These are phyloP conservation scores for Icerya purchasi DNA, from an alignment of 2,888 invertebrate genomes.

Conservation along the genomic window DNA sequence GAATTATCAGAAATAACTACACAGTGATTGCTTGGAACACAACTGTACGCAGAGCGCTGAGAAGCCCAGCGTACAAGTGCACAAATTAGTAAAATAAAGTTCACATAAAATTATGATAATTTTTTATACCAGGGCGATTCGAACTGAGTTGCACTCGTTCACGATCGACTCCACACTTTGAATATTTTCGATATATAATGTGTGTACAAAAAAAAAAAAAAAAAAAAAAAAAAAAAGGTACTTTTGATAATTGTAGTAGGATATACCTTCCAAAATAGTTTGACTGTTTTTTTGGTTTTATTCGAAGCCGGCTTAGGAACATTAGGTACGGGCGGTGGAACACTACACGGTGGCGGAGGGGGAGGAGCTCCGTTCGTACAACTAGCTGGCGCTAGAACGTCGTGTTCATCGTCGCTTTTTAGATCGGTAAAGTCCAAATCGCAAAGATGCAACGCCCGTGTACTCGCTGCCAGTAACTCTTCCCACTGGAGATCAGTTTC, in stretches of 20 bases:
- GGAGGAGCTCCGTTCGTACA: constrained; percentile 47
- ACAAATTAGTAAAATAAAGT: too few species aligned
- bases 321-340: constrained; percentile 18
- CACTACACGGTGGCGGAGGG: constrained; percentile 40
- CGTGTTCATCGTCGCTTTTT: constrained; percentile 66
- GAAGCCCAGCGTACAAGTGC: too few species aligned
- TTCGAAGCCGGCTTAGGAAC: constrained; percentile 18
- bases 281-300: constrained; percentile 89
- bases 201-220: too few species aligned
- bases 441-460: constrained; percentile 59
- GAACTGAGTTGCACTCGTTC: too few species aligned
- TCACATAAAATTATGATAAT: too few species aligned
- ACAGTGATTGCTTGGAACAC: too few species aligned
- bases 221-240: too few species aligned
- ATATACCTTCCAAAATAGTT: constrained; percentile 73
- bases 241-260: neutral
- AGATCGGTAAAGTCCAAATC: constrained; percentile 94
- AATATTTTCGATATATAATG: too few species aligned
- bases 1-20: too few species aligned
- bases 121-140: too few species aligned
- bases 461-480: constrained; percentile 53
- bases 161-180: too few species aligned
- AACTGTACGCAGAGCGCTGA: too few species aligned
- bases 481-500: constrained; percentile 95
- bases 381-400: constrained; percentile 44